phyloP scores from a whole-genome alignment of 2,113 vertebrate species.

The Spheniscus mendiculus region DNA sequence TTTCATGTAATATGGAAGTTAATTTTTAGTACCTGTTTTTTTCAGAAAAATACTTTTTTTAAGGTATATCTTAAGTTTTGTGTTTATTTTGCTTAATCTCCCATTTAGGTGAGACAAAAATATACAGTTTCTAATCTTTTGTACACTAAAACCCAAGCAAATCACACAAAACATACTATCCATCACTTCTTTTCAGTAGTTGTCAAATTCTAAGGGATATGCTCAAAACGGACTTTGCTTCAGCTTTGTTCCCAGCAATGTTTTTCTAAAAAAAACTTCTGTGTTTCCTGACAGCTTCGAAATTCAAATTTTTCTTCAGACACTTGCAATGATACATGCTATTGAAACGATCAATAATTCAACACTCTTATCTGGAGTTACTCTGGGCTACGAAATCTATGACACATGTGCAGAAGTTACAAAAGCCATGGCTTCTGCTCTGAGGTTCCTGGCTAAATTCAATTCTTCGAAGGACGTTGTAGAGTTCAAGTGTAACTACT shows the following conservation, averaged over 20 bases:
- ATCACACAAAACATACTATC: neutral
- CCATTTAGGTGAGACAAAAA: neutral
- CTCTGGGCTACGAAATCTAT: constrained; percentile 84
- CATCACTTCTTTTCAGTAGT: neutral
- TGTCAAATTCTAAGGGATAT: neutral
- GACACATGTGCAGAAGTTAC: constrained; percentile 87
- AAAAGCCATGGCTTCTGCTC: constrained; percentile 76
- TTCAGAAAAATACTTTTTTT: neutral
- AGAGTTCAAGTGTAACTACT: constrained; percentile 66
- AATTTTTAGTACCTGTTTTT: neutral
- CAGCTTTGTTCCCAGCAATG: neutral
- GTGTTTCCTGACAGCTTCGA: constrained; percentile 77
- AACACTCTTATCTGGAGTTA: constrained; percentile 75
- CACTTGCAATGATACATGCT: constrained; percentile 85
- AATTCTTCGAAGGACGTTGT: constrained; percentile 52
- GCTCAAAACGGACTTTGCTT: neutral
- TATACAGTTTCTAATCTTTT: neutral
- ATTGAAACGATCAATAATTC: constrained; percentile 85
- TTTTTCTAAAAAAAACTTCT: neutral
- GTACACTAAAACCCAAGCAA: neutral
- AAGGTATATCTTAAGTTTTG: neutral
- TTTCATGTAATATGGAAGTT: neutral
- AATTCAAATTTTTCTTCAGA: constrained; percentile 69
- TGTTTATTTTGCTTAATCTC: neutral
- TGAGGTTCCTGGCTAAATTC: constrained; percentile 74